Evolutionary conservation across 2,797 vertebrate genomes (phyloP).

Genomic region (Vireo griseus): DNA sequence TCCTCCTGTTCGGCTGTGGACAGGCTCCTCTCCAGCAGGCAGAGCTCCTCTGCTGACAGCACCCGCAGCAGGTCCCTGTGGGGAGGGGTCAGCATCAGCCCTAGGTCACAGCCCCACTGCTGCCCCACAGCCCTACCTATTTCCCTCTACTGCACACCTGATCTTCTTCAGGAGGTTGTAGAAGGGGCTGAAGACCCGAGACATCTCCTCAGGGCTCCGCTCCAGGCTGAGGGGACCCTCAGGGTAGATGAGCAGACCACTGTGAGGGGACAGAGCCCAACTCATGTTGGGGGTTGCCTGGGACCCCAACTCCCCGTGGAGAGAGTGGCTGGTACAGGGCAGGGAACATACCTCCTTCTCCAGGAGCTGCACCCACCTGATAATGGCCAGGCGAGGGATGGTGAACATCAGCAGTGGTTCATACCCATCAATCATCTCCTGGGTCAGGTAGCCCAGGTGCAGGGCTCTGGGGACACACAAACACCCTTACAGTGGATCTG

Average conservation of each 20-base stretch:
- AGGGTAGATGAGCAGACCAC: constrained; percentile 75
- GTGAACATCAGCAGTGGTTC: constrained; percentile 78
- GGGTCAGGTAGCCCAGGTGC: constrained; percentile 70
- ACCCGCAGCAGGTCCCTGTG: constrained; percentile 67
- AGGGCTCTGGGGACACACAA: constrained; percentile 60
- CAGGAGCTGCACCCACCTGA: constrained; percentile 62
- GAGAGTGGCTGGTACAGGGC: not conserved
- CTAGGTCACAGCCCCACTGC: fast-evolving
- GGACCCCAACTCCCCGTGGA: not conserved
- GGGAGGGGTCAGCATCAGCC: not conserved
- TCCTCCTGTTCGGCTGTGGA: constrained; percentile 52
- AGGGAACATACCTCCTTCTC: not conserved
- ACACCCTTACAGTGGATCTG: not conserved
- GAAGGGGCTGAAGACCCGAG: constrained; percentile 74
- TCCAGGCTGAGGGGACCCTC: constrained; percentile 75
- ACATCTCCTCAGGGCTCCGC: constrained; percentile 68
- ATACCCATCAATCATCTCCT: constrained; percentile 77
- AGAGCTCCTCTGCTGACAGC: constrained; percentile 68
- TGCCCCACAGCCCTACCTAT: not conserved
- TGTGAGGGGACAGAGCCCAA: not conserved
- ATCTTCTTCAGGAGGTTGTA: constrained; percentile 73
- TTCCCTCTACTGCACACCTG: not conserved
- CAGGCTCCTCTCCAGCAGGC: constrained; percentile 69
- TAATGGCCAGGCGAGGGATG: constrained; percentile 76
- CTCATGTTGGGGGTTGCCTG: fast-evolving